phyloP scores from a whole-genome alignment of 2,113 vertebrate species.

The Heliornis fulica region DNA sequence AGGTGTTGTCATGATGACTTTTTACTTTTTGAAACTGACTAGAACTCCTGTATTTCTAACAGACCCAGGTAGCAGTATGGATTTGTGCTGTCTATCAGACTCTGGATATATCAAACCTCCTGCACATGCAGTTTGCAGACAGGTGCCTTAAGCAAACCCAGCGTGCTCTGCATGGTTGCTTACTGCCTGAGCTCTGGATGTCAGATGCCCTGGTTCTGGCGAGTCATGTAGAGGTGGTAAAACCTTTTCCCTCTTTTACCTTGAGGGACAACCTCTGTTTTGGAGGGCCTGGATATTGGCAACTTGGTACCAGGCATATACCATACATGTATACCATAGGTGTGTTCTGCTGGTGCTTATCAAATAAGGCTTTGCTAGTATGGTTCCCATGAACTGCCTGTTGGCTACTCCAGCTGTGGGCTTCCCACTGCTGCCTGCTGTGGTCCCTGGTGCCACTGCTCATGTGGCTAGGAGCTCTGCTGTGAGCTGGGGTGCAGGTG shows the following conservation, averaged over 20 bases:
- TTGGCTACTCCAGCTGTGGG: too few relatives aligned
- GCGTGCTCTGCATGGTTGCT: neutral
- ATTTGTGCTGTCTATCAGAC: neutral
- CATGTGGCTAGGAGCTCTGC: neutral
- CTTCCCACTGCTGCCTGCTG: too few relatives aligned
- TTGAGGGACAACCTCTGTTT: neutral
- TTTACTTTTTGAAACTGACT: neutral
- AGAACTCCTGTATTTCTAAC: neutral
- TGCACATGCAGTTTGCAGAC: neutral
- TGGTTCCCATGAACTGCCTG: neutral
- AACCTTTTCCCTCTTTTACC: neutral
- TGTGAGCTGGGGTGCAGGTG: rapidly evolving
- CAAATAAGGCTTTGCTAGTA: neutral
- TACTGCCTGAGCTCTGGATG: neutral
- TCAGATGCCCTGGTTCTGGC: neutral
- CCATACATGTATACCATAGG: too few relatives aligned
- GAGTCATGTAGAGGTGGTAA: neutral
- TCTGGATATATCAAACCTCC: neutral
- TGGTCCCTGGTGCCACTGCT: neutral
- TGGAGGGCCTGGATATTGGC: neutral
- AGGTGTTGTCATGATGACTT: neutral
- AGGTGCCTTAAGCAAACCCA: neutral
- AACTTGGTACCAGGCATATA: neutral
- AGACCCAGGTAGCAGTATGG: neutral
- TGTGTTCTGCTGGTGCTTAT: neutral